These are phyloP conservation scores for western clawed frog (Xenopus tropicalis) DNA, from an alignment of 2,113 vertebrate genomes.

Conservation along the genomic window UCB_Xtro_10.0 CM004450.2:54432001-54432500, in stretches of 20 bases:
- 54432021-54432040: not conserved
- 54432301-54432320: no score
- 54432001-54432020: not conserved
- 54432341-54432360: no score
- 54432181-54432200: constrained; percentile 1
- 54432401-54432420: no score
- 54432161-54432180: constrained; percentile 1
- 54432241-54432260: not conserved
- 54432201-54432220: not conserved
- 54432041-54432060: constrained; percentile 2
- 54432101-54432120: not conserved
- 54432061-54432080: not conserved
- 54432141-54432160: constrained; percentile 5
- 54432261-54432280: no score
- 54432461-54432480: no score
- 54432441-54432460: no score
- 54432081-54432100: not conserved
- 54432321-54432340: no score
- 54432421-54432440: no score
- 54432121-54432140: constrained; percentile 2
- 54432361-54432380: no score
- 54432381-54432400: no score
- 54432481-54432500: no score
- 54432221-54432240: not conserved
- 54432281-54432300: no score